Conservation (phyloP, 2,113 vertebrate genomes). For the Antechinus stuartii region DNA sequence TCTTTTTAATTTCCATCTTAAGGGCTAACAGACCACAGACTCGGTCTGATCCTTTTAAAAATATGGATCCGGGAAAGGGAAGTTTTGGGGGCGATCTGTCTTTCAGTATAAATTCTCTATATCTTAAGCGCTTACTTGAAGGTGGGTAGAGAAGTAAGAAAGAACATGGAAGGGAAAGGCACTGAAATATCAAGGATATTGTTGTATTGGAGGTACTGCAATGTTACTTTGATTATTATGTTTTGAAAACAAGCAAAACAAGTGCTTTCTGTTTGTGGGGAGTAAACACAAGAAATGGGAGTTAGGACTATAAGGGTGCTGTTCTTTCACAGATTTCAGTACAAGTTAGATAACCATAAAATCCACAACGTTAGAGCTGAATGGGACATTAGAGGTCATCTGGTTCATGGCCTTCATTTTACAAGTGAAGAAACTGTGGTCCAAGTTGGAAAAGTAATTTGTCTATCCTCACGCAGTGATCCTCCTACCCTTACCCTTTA, state of each 20-base stretch:
- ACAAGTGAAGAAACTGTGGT: not conserved
- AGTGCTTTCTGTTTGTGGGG: not conserved
- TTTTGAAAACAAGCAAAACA: not conserved
- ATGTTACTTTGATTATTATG: slow-evolving; percentile 1
- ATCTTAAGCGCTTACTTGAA: not conserved
- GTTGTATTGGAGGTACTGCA: not conserved
- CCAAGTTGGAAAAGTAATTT: not conserved
- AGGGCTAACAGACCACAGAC: not conserved
- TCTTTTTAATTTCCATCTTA: slow-evolving; percentile 23
- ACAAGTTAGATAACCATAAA: not conserved
- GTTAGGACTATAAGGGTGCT: not conserved
- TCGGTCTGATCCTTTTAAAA: not conserved
- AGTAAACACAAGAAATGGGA: not conserved
- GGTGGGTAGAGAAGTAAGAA: not conserved
- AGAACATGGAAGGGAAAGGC: fast-evolving
- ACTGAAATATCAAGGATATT: not conserved
- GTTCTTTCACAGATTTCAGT: not conserved
- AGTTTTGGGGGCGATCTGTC: not conserved
- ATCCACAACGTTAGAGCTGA: not conserved
- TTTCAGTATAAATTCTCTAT: not conserved
- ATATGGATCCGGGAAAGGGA: not conserved
- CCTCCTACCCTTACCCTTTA: not conserved
- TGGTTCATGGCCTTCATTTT: not conserved
- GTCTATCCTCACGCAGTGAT: not conserved
- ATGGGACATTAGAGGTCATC: not conserved